These are phyloP conservation scores for Spheniscus humboldti DNA, from an alignment of 2,797 vertebrate genomes.

Conservation along the genomic window DNA sequence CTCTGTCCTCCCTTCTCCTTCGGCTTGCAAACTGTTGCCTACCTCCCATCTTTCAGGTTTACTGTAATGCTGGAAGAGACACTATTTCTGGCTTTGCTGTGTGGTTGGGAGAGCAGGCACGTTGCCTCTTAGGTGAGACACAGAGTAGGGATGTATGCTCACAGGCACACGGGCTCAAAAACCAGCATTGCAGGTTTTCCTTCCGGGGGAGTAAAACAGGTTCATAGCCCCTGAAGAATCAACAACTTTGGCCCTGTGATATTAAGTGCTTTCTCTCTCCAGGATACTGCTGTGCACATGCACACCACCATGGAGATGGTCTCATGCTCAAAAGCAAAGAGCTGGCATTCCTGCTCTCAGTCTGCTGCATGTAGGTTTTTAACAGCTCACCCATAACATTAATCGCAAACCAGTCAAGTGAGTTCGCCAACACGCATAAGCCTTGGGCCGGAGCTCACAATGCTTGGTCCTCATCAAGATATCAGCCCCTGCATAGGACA, in stretches of 20 bases:
- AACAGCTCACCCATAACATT: not conserved
- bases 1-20: not conserved
- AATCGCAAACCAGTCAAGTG: not conserved
- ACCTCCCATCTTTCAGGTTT: not conserved
- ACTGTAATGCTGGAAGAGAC: not conserved
- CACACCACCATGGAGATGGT: not conserved
- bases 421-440: not conserved
- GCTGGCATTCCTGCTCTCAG: not conserved
- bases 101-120: not conserved
- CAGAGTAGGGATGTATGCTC: not conserved
- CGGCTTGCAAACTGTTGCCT: not conserved
- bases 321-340: not conserved
- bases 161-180: not conserved
- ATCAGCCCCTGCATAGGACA: not conserved
- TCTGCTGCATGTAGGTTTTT: not conserved
- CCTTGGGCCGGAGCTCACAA: not conserved
- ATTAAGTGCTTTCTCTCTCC: not conserved
- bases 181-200: not conserved
- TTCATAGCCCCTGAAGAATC: not conserved
- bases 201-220: not conserved
- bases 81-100: constrained; percentile 14
- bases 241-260: not conserved
- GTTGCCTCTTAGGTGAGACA: not conserved
- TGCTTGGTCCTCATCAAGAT: not conserved
- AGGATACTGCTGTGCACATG: not conserved